Base-by-base conservation (phyloP, 2,113 vertebrate genomes). In the Vidua macroura region DNA sequence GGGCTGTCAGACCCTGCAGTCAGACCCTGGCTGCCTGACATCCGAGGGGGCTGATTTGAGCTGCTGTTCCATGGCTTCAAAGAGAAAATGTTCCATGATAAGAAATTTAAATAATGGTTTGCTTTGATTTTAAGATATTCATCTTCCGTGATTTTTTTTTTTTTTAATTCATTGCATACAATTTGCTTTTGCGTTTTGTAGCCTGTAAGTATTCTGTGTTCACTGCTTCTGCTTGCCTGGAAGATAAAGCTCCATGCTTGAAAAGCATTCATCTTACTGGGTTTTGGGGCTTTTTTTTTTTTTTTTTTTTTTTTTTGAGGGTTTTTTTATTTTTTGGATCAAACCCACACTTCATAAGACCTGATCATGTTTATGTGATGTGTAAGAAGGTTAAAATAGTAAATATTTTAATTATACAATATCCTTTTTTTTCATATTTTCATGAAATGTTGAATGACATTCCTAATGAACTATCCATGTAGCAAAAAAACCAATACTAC, bases 141-240 rank as follows among this genome's bases (percentile, higher is more conserved):
- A 59, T 37, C 7, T 31, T 68, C 13, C 0, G 0, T 25, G 25
- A 3, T 8, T 2, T 35, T 35, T 24, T n/a, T 24, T n/a, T 31
- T n/a, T 69, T 83, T 33, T 3, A 62, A 83, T 55, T 63, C 46
- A 12, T 9, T 1, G 0, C 25, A 20, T 30, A 28, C 2, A 6
- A 18, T 84, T 90, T 81, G 16, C 15, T 86, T 93, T 86, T 73
- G 22, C 2, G 5, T 63, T 90, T 79, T 39, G 20, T 46, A 84
- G n/a, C 28, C 46, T 82, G 43, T 18, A 89, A 82, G 52, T 60
- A n/a, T 49, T 75, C 59, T 43, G 33, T 21, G 35, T 30, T 15
- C 30, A 23, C 37, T 62, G 5, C 25, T 84, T 53, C 51, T 66
- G n/a, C 70, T 78, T 73, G 35, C n/a, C 66, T 46, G 62, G 18